A percentile compares a stretch with the other conserved stretches of the same genome.
Conservation (phyloP, 2,113 vertebrate species). For the Pipra filicauda region DNA sequence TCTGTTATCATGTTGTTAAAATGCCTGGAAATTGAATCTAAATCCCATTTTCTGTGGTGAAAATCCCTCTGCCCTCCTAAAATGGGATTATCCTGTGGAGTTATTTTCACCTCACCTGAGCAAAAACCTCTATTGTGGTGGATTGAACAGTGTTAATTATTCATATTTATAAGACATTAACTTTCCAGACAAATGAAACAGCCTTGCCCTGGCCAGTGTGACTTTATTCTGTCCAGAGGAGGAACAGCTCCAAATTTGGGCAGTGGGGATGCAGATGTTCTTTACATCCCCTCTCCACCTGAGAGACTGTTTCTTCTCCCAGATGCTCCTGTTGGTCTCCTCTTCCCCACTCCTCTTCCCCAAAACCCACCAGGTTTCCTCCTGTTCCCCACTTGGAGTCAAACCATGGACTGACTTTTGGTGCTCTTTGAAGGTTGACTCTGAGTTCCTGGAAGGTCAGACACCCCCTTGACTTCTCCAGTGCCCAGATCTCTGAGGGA, state of each 20-base stretch:
- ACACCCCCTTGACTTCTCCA: not conserved
- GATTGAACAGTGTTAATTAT: not conserved
- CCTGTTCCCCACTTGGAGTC: not conserved
- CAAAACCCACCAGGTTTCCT: not conserved
- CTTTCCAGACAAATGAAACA: not conserved
- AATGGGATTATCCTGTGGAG: not conserved
- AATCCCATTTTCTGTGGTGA: accelerated
- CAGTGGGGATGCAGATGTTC: not conserved
- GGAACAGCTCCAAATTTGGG: not conserved
- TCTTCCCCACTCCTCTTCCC: not conserved
- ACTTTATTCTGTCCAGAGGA: not conserved
- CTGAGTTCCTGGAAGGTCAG: not conserved
- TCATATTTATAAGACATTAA: not conserved
- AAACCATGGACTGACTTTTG: not conserved
- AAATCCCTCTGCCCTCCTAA: not conserved
- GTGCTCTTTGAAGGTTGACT: not conserved
- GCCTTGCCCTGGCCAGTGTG: not conserved
- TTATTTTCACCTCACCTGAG: not conserved
- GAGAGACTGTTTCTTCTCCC: not conserved
- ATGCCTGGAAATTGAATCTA: not conserved
- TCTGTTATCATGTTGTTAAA: not conserved
- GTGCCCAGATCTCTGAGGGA: not conserved
- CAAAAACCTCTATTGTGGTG: not conserved
- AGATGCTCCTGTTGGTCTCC: not conserved
- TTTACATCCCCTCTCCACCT: not conserved